Conservation (phyloP, 2,797 vertebrate genomes). For the Percopsis omiscomaycus region DNA sequence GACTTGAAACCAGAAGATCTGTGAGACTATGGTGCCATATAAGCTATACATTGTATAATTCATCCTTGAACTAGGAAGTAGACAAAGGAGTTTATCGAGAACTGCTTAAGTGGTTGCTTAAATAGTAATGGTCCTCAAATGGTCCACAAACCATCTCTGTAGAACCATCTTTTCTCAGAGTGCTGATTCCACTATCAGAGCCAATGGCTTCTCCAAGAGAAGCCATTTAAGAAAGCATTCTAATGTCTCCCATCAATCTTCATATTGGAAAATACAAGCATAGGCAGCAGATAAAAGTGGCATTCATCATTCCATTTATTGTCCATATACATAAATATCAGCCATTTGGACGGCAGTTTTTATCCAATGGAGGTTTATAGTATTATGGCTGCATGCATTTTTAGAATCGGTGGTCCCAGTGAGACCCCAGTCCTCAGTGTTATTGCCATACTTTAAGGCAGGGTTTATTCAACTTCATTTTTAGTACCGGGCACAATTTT, state of each 20-base stretch:
- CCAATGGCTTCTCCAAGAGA: constrained; percentile 51
- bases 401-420: constrained; percentile 41
- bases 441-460: constrained; percentile 8
- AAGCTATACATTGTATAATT: no score
- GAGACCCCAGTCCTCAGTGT: constrained; percentile 25
- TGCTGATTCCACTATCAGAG: constrained; percentile 47
- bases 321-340: constrained; percentile 63
- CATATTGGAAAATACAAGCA: constrained; percentile 58
- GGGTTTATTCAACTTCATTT: not conserved
- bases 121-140: constrained; percentile 11
- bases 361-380: constrained; percentile 23
- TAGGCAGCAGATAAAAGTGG: constrained; percentile 57
- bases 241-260: constrained; percentile 68
- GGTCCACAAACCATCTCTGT: not conserved
- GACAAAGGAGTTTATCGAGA: no score
- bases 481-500: not conserved
- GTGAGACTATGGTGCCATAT: no score
- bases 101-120: not conserved
- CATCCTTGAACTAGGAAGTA: no score
- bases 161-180: constrained; percentile 34
- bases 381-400: constrained; percentile 25
- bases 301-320: constrained; percentile 66
- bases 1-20: no score
- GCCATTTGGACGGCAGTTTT: constrained; percentile 44
- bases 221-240: constrained; percentile 66